Percentiles rank a stretch among this genome's conserved stretches.
These are phyloP conservation scores for Gandaritis pyraliata DNA, from an alignment of 2,888 invertebrate genomes.

Conservation along the genomic window DNA sequence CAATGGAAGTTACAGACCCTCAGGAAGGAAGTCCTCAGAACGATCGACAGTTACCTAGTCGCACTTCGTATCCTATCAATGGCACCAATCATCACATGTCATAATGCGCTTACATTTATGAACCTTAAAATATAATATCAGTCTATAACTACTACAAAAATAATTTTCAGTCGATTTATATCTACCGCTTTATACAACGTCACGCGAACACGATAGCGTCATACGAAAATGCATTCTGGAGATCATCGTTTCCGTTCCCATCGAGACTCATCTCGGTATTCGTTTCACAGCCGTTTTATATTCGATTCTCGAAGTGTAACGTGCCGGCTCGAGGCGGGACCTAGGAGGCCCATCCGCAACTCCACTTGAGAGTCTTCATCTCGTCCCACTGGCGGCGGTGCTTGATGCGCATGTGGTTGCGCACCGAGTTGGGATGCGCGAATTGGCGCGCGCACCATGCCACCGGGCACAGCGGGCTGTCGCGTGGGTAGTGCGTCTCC, in stretches of 20 bases:
- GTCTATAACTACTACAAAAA: conserved; percentile 84
- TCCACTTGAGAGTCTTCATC: conserved; percentile 92
- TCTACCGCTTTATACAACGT: conserved; percentile 73
- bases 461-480: conserved; percentile 92
- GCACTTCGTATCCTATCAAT: conserved; percentile 81
- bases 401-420: conserved; percentile 94
- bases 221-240: conserved; percentile 70
- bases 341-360: conserved; percentile 82
- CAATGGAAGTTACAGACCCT: conserved; percentile 78
- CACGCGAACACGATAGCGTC: conserved; percentile 56
- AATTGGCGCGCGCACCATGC: conserved; percentile 89
- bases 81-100: conserved; percentile 84
- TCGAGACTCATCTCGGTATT: conserved; percentile 53
- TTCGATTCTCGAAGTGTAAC: conserved; percentile 49
- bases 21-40: conserved; percentile 66
- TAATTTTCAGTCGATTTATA: conserved; percentile 83
- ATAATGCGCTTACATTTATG: conserved; percentile 77
- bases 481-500: conserved; percentile 93
- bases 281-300: conserved; percentile 63
- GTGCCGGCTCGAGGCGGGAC: conserved; percentile 25
- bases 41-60: conserved; percentile 64
- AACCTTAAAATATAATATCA: conserved; percentile 76
- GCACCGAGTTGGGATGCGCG: conserved; percentile 93
- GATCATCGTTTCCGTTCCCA: conserved; percentile 65
- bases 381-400: conserved; percentile 92